Conservation (phyloP, 2,888 invertebrate genomes). For the Imbricaverruca yamaguchii region DNA sequence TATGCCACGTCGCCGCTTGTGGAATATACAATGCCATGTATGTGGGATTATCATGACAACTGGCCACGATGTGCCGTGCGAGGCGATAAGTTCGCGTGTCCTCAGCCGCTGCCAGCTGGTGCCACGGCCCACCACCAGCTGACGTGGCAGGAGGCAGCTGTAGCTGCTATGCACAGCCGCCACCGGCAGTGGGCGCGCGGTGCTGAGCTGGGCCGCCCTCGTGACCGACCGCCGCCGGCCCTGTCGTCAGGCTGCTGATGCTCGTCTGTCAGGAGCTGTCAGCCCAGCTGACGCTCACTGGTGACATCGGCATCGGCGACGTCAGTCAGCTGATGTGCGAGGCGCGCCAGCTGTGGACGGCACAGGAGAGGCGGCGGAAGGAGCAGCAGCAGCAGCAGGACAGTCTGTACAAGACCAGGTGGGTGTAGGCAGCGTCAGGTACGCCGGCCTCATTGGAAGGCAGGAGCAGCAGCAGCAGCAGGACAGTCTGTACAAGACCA, state of each 20-base stretch:
- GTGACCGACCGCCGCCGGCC: too few relatives aligned
- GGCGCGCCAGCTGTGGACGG: background rate
- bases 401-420: background rate
- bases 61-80: too few relatives aligned
- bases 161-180: too few relatives aligned
- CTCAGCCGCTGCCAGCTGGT: too few relatives aligned
- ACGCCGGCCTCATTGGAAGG: background rate
- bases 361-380: background rate
- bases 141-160: too few relatives aligned
- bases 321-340: background rate
- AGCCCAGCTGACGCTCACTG: background rate
- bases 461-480: background rate
- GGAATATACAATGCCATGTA: too few relatives aligned
- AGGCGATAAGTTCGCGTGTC: too few relatives aligned
- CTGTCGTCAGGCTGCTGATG: background rate
- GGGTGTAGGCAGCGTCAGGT: background rate
- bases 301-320: background rate
- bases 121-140: too few relatives aligned
- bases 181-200: too few relatives aligned
- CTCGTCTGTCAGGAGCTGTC: background rate
- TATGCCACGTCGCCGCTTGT: too few relatives aligned
- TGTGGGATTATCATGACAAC: too few relatives aligned
- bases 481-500: conserved; percentile 5
- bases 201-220: too few relatives aligned
- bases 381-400: conserved; percentile 9